Evolutionary conservation across 2,888 invertebrate species (phyloP), one percentile per base, ranked within the genome.

Genomic region (Mesorhabditis sp.): DNA sequence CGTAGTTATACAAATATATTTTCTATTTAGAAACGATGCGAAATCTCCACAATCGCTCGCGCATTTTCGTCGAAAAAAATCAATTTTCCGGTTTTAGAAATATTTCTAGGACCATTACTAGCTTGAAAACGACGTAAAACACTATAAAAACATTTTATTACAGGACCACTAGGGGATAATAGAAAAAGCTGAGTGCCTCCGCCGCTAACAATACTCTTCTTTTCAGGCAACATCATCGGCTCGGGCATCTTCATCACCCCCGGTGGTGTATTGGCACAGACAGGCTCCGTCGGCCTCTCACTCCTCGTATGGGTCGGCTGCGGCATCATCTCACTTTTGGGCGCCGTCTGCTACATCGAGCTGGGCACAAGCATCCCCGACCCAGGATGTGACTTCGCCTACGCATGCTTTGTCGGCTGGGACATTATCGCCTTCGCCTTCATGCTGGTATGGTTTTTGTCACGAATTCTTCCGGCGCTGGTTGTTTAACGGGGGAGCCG

Each of bases 271-370:
- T 70, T 80, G 5, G 65, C 68, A 45, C 74, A 74, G 66, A 79
- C 87, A 1, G 86, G 86, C 44, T 92, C 92, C 4, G 91, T 92
- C 13, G 92, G 91, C 41, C 88, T 90, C 58, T 92, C 93, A 0
- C 88, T 93, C 28, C 83, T 92, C 79, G 91, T 93, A 86, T 93
- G 93, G 93, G 88, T 90, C 4, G 84, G 90, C 0, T 91, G 92
- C 68, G 93, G 93, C 5, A 86, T 92, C 62, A 90, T 93, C 73
- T 93, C 92, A 4, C 91, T 92, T 65, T 87, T 93, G 68, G 78
- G 79, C 5, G 93, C 93, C 0, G 89, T 93, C 4, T 93, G 93
- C 86, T 93, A 92, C 86, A 93, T 93, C 3, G 94, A 94, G 87
- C 89, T 94, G 73, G 94, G 94, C 28, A 93, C 93, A 0, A 91